phyloP scores from a whole-genome alignment of 2,888 invertebrate genomes.

The Synanthedon myopaeformis region DNA sequence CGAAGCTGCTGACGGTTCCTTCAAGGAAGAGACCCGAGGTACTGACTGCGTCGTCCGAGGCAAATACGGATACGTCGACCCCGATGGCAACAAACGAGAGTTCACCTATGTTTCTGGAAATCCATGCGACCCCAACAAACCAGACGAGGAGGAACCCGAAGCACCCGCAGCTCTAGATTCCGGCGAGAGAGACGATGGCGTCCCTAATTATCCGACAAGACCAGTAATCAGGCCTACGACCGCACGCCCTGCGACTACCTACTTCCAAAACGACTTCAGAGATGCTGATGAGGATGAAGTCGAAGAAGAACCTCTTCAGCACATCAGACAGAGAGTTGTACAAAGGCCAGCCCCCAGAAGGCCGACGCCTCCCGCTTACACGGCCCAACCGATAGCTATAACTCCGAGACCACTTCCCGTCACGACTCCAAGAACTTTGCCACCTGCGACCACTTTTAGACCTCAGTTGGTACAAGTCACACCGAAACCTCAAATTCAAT shows the following conservation, averaged over 20 bases:
- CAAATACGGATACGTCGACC: conserved; percentile 89
- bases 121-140: conserved; percentile 87
- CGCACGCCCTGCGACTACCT: conserved; percentile 72
- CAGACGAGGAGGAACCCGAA: conserved; percentile 75
- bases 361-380: conserved; percentile 36
- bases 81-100: conserved; percentile 86
- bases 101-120: conserved; percentile 89
- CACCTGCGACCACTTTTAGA: conserved; percentile 76
- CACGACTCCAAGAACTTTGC: conserved; percentile 60
- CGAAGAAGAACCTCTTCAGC: conserved; percentile 65
- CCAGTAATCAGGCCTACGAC: conserved; percentile 56
- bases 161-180: conserved; percentile 68
- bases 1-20: conserved; percentile 86
- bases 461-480: conserved; percentile 74
- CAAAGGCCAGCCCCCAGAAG: conserved; percentile 57
- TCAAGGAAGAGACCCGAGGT: conserved; percentile 88
- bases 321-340: conserved; percentile 56
- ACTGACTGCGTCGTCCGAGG: conserved; percentile 89
- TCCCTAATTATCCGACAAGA: conserved; percentile 71
- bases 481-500: conserved; percentile 57
- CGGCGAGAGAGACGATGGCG: conserved; percentile 72
- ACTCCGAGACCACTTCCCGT: conserved; percentile 72
- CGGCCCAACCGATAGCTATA: conserved; percentile 66
- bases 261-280: conserved; percentile 79
- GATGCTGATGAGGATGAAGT: conserved; percentile 73